Percentiles rank a stretch among this genome's conserved stretches.
Conservation (phyloP, 2,888 invertebrate genomes). For the Nephrocerus scutellatus region DNA sequence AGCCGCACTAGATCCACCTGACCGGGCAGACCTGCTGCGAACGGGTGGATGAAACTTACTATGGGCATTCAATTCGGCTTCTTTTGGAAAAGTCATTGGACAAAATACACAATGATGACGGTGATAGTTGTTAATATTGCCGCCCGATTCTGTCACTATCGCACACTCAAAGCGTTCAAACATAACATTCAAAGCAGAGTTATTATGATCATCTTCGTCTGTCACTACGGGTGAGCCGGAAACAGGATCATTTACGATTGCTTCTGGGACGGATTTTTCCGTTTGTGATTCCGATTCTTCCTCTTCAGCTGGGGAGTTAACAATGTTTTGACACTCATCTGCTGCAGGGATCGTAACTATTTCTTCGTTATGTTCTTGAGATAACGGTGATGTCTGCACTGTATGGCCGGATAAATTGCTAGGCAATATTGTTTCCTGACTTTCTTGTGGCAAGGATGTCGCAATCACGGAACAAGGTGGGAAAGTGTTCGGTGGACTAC, state of each 20-base stretch:
- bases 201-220: constrained; percentile 1
- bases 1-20: neutral
- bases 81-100: too few relatives aligned
- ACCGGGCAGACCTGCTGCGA: neutral
- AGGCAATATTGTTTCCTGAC: too few relatives aligned
- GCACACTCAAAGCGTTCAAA: constrained; percentile 21
- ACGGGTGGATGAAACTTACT: constrained; percentile 6
- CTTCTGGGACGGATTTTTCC: neutral
- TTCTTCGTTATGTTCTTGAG: too few relatives aligned
- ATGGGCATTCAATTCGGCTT: too few relatives aligned
- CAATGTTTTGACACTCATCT: neutral
- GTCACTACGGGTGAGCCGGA: neutral
- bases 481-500: too few relatives aligned
- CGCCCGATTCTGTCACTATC: constrained; percentile 23
- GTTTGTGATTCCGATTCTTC: neutral
- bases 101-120: constrained; percentile 16
- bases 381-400: too few relatives aligned
- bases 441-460: too few relatives aligned
- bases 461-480: too few relatives aligned
- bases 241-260: neutral
- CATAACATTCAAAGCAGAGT: constrained; percentile 14
- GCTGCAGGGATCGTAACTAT: too few relatives aligned
- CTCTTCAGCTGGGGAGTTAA: neutral
- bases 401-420: too few relatives aligned
- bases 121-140: constrained; percentile 13